A percentile compares a stretch with the other conserved stretches of the same genome.
Conservation (phyloP, 2,113 vertebrate species). For the Vidua chalybeata region DNA sequence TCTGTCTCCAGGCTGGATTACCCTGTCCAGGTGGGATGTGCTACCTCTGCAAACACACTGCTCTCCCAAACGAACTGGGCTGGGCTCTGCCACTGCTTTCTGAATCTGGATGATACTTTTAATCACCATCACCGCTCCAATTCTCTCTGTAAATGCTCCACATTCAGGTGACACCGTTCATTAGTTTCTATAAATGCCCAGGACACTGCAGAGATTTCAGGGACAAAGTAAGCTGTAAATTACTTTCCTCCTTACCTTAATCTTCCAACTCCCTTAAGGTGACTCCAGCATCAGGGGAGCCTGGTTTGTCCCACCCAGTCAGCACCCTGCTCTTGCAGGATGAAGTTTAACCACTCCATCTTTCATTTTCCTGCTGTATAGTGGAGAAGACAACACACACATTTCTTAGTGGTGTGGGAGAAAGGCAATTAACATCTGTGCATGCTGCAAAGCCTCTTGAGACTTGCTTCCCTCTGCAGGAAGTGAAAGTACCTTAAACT, state of each 20-base stretch:
- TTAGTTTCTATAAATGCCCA: conserved; percentile 1
- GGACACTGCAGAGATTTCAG: not conserved
- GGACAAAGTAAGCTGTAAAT: not conserved
- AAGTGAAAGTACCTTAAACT: not conserved
- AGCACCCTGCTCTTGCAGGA: not conserved
- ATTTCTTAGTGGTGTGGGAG: not conserved
- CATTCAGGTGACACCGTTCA: not conserved
- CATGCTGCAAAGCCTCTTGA: not conserved
- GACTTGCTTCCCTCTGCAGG: not conserved
- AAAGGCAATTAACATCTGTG: not conserved
- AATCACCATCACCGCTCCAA: not conserved
- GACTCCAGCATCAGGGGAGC: not conserved
- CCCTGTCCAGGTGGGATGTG: not conserved
- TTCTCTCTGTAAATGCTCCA: not conserved
- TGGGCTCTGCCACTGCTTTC: not conserved
- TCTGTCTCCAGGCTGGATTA: not conserved
- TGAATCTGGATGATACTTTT: not conserved
- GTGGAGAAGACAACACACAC: not conserved
- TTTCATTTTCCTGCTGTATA: not conserved
- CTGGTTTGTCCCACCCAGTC: not conserved
- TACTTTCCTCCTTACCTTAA: not conserved
- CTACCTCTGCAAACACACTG: not conserved
- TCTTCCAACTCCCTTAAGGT: not conserved
- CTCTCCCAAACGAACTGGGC: not conserved
- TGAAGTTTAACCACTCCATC: not conserved